phyloP scores from a whole-genome alignment of 2,113 vertebrate genomes.

The Hemichromis elongatus region DNA sequence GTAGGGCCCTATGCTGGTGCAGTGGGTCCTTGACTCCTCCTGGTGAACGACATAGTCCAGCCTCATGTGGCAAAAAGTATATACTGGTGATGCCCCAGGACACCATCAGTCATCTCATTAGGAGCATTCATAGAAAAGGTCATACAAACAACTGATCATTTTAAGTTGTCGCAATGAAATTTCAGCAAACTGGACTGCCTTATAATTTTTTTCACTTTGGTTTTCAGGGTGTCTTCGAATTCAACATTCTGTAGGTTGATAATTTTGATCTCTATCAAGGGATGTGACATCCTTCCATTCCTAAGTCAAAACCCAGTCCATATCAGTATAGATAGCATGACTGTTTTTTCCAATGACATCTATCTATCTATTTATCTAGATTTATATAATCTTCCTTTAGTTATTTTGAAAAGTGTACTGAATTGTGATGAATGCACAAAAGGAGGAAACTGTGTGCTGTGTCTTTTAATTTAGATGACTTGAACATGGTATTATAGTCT shows the following conservation, averaged over 20 bases:
- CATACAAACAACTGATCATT: neutral
- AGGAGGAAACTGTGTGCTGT: neutral
- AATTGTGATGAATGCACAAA: neutral
- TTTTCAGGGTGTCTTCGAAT: neutral
- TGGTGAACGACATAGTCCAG: too few species aligned
- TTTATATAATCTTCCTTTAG: neutral
- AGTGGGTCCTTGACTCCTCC: too few species aligned
- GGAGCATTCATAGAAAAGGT: too few species aligned
- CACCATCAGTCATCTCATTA: too few species aligned
- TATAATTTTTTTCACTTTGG: fast-evolving
- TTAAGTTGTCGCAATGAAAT: neutral
- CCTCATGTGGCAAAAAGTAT: too few species aligned
- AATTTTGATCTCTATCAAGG: neutral
- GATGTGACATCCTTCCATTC: fast-evolving
- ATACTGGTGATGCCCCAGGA: too few species aligned
- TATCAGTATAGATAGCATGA: neutral
- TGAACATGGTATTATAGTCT: neutral
- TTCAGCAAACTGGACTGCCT: neutral
- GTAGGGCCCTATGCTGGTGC: too few species aligned
- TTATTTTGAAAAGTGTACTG: neutral
- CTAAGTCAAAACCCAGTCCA: neutral
- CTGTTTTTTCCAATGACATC: neutral
- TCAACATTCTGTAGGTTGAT: neutral
- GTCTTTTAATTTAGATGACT: neutral
- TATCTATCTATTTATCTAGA: neutral